phyloP scores from a whole-genome alignment of 2,888 invertebrate genomes.

The Drosophila subsilvestris region DNA sequence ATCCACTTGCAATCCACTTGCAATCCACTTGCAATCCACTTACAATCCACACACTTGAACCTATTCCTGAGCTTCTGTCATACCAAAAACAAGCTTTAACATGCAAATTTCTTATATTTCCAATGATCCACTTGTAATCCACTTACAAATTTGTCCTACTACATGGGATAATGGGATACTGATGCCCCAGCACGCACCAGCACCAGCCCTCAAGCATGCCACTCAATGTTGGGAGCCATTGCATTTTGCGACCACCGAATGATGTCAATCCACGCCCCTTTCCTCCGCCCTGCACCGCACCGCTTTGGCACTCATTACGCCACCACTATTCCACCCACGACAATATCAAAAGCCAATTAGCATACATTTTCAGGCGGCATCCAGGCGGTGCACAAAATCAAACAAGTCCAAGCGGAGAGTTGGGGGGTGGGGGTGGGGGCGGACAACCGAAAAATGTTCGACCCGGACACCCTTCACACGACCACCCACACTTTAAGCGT shows the following conservation, averaged over 20 bases:
- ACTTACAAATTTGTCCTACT: conserved; percentile 7
- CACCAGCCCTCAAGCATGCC: background rate
- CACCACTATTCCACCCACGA: conserved; percentile 28
- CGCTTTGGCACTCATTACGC: conserved; percentile 11
- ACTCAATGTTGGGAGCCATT: conserved; percentile 15
- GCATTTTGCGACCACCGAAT: conserved; percentile 10
- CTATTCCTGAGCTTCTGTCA: background rate
- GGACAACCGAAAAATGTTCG: conserved; percentile 60
- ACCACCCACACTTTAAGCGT: conserved; percentile 65
- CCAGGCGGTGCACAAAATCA: conserved; percentile 56
- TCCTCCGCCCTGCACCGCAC: background rate
- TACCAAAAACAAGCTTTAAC: background rate
- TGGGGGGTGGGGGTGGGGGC: background rate
- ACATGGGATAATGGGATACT: background rate
- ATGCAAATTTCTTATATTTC: background rate
- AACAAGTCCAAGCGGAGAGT: conserved; percentile 54
- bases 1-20: background rate
- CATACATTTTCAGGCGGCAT: conserved; percentile 67
- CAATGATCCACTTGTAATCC: background rate
- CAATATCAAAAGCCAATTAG: conserved; percentile 78
- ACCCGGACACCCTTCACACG: background rate
- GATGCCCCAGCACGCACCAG: background rate
- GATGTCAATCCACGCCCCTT: conserved; percentile 17
- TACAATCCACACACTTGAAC: background rate
- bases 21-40: background rate